Evolutionary conservation across 2,888 invertebrate species (phyloP).

Genomic region (Nomada lathburiana): DNA sequence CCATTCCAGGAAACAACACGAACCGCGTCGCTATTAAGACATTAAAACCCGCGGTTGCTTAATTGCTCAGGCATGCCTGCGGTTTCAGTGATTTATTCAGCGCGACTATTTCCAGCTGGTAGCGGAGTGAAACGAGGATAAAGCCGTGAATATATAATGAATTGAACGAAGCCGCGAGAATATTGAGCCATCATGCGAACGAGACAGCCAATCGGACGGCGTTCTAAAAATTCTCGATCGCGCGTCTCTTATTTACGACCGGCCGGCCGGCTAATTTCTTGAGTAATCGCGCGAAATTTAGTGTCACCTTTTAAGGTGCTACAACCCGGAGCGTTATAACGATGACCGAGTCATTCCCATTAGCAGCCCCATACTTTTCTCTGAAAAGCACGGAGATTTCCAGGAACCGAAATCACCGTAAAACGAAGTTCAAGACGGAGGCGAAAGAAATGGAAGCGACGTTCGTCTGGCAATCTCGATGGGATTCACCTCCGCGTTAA

Average conservation of each 20-base stretch:
- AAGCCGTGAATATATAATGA: slow-evolving; percentile 70
- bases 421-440: not conserved
- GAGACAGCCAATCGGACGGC: slow-evolving; percentile 57
- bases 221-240: slow-evolving; percentile 63
- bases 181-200: slow-evolving; percentile 68
- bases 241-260: slow-evolving; percentile 66
- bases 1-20: slow-evolving; percentile 24
- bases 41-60: slow-evolving; percentile 31
- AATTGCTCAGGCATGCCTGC: slow-evolving; percentile 44
- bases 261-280: slow-evolving; percentile 64
- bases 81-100: slow-evolving; percentile 61
- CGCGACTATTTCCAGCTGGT: slow-evolving; percentile 59
- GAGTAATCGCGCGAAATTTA: slow-evolving; percentile 62
- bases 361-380: slow-evolving; percentile 4
- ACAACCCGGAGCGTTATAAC: not conserved
- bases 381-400: not conserved
- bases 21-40: slow-evolving; percentile 44
- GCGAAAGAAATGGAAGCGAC: not conserved
- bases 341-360: slow-evolving; percentile 23
- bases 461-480: no score
- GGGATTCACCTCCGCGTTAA: not conserved
- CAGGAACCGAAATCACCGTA: not conserved
- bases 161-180: slow-evolving; percentile 50
- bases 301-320: slow-evolving; percentile 50
- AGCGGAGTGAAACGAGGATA: slow-evolving; percentile 51